Evolutionary conservation across 2,113 vertebrate species (phyloP), one percentile per base, ranked within the genome.

Genomic region (Notothenia rossii): DNA sequence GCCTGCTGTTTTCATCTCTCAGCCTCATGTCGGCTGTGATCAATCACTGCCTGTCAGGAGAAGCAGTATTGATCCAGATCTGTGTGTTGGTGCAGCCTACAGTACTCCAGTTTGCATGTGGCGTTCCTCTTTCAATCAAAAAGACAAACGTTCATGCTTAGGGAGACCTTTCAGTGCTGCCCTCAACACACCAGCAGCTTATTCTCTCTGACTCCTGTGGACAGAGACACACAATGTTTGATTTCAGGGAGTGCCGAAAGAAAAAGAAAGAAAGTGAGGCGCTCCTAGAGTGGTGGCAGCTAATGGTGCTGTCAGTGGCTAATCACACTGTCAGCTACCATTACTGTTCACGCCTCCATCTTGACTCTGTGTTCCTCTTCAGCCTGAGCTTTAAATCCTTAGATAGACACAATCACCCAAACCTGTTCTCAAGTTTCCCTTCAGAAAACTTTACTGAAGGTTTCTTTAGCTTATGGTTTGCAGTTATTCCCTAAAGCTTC

Each of bases 281-380:
- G 67, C 58, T 55, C 81, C 69, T 80, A 83, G 85, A 89, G 89
- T 88, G 83, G 79, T 66, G 62, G 89, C 15, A 75, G 89, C 84
- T 95, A 95, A 92, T 92, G 64, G 80, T 70, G 84, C 77, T 91
- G 87, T 90, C 88, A 88, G 60, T 85, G 90, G 86, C 89, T 94
- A 95, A 96, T 95, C 95, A 93, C 51, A 83, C 89, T 93, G 91
- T 94, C 92, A 91, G 84, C 86, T 85, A 88, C 85, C 91, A 70
- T 93, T 95, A 94, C 88, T 72, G 90, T 90, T 90, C 79, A 55
- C 81, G 76, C 77, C 78, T 89, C 89, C 77, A 71, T 77, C 70
- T 93, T 87, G 87, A 91, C 79, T 88, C 55, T 68, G 66, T 82
- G 59, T 62, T 89, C 86, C 84, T 84, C 81, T 87, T 81, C n/a